These are phyloP conservation scores for Bursaphelenchus okinawaensis DNA, from an alignment of 2,888 invertebrate genomes.

Conservation along the genomic window DNA sequence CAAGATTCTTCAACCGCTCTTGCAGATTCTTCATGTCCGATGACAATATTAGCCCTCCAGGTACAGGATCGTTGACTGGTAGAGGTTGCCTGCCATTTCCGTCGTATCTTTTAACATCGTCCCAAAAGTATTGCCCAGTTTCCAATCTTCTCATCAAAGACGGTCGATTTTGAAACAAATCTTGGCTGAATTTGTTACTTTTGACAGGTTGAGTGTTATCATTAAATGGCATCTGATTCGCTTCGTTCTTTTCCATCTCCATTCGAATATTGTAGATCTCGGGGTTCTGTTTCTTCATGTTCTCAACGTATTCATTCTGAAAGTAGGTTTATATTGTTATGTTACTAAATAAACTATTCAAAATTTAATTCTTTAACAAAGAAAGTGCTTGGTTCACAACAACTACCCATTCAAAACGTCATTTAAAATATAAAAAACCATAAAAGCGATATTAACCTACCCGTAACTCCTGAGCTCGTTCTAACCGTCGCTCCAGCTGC, in stretches of 20 bases:
- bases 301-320: conserved; percentile 6
- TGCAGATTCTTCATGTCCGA: conserved; percentile 15
- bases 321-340: not conserved
- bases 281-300: not conserved
- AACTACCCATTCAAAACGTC: too few relatives aligned
- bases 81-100: not conserved
- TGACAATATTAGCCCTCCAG: conserved; percentile 6
- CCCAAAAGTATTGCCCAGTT: conserved; percentile 7
- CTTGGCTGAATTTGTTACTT: not conserved
- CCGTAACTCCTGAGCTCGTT: not conserved
- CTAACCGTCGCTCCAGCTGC: conserved; percentile 5
- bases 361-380: too few relatives aligned
- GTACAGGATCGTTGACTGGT: not conserved
- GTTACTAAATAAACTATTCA: not conserved
- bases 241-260: not conserved
- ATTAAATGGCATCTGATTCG: not conserved
- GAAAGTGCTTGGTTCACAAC: too few relatives aligned
- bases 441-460: not conserved
- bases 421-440: not conserved
- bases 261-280: not conserved
- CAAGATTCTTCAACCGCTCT: conserved; percentile 11
- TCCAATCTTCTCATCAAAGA: conserved; percentile 6
- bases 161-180: not conserved
- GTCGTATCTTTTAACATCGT: not conserved
- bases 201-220: too few relatives aligned